Conservation (phyloP, 1,140 invertebrate species). For the Apis laboriosa region DNA sequence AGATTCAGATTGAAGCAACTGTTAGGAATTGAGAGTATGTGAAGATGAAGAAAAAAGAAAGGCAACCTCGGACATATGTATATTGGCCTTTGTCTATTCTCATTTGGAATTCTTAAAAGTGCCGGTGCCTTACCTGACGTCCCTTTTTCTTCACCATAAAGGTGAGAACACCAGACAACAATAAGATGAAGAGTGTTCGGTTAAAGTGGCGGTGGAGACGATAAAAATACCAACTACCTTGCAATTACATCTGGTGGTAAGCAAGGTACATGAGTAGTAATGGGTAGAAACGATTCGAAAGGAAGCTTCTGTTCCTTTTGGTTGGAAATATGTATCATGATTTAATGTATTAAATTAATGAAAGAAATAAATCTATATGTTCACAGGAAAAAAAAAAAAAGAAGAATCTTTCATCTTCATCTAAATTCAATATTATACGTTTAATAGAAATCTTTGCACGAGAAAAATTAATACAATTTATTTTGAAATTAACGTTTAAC, state of each 20-base stretch:
- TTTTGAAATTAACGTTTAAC: too few relatives aligned
- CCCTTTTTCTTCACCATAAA: constrained; percentile 72
- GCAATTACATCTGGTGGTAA: constrained; percentile 76
- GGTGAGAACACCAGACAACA: constrained; percentile 76
- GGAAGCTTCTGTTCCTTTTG: not conserved
- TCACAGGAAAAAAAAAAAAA: too few relatives aligned
- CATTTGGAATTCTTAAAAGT: constrained; percentile 74
- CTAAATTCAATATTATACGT: too few relatives aligned
- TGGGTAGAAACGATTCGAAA: constrained; percentile 57
- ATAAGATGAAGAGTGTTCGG: constrained; percentile 74
- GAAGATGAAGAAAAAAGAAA: constrained; percentile 36
- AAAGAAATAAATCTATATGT: too few relatives aligned
- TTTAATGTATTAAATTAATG: too few relatives aligned
- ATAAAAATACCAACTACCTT: constrained; percentile 78
- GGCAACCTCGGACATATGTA: constrained; percentile 48
- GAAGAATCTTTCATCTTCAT: too few relatives aligned
- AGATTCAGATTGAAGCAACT: constrained; percentile 60
- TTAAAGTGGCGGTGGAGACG: constrained; percentile 75
- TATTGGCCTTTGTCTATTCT: constrained; percentile 74
- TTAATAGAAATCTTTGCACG: too few relatives aligned
- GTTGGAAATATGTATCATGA: too few relatives aligned
- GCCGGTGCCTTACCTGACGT: constrained; percentile 50
- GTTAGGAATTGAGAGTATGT: constrained; percentile 50
- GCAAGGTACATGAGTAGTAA: constrained; percentile 63
- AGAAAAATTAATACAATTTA: too few relatives aligned